phyloP scores from a whole-genome alignment of 2,113 vertebrate species.

The Oncorhynchus mykiss region DNA sequence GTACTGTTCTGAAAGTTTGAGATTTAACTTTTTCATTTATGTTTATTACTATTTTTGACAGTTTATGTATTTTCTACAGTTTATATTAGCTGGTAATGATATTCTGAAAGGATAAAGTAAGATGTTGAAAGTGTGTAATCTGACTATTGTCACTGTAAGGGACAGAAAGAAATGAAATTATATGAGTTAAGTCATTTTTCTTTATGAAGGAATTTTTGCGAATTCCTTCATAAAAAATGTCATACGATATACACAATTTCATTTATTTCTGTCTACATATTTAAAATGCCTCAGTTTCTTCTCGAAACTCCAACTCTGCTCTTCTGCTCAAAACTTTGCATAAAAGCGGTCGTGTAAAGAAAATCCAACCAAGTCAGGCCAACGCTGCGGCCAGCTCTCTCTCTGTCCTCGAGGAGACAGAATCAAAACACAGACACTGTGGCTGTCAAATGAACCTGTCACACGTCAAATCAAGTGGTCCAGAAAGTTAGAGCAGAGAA shows the following conservation, averaged over 20 bases:
- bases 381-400: background rate
- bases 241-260: too few relatives aligned
- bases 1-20: background rate
- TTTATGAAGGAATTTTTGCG: background rate
- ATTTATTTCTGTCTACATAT: background rate
- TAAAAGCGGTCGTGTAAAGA: background rate
- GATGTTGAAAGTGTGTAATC: background rate
- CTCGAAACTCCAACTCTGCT: background rate
- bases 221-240: background rate
- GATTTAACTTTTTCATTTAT: too few relatives aligned
- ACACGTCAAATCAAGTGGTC: conserved; percentile 33
- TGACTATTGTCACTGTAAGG: background rate
- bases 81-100: background rate
- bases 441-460: conserved; percentile 47
- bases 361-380: background rate
- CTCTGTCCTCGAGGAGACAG: background rate
- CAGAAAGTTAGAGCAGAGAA: conserved; percentile 33
- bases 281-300: background rate
- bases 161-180: background rate
- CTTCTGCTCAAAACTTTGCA: background rate
- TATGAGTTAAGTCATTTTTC: background rate
- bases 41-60: background rate
- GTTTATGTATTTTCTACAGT: conserved; percentile 38
- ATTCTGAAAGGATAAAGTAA: too few relatives aligned
- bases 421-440: conserved; percentile 3